phyloP scores from a whole-genome alignment of 2,888 invertebrate genomes.

The Lasioglossum calceatum region DNA sequence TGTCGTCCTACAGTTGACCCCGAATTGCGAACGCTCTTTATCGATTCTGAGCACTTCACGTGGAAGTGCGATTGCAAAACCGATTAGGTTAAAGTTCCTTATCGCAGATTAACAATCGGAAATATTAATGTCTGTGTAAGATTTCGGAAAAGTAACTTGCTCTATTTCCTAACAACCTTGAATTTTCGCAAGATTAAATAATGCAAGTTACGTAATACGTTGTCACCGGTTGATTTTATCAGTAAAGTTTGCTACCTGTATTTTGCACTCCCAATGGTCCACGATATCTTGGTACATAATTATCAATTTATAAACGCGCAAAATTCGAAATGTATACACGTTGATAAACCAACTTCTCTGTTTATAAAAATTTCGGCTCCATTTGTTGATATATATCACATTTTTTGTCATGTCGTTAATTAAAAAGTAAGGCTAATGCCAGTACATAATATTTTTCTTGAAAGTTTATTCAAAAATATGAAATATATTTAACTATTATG shows the following conservation, averaged over 20 bases:
- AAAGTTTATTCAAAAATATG: slow-evolving; percentile 74
- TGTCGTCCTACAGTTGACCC: slow-evolving; percentile 78
- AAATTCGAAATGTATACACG: background rate
- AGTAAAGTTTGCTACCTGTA: slow-evolving; percentile 2
- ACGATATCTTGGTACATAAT: background rate
- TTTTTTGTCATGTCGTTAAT: background rate
- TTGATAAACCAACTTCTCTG: background rate
- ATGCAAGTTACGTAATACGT: slow-evolving; percentile 20
- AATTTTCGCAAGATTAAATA: slow-evolving; percentile 27
- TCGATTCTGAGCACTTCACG: slow-evolving; percentile 55
- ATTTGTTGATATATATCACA: background rate
- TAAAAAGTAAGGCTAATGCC: background rate
- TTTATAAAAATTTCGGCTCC: background rate
- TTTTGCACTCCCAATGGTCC: slow-evolving; percentile 6
- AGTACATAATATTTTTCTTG: slow-evolving; percentile 24
- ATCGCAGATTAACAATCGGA: background rate
- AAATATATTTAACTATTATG: slow-evolving; percentile 68
- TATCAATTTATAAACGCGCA: background rate
- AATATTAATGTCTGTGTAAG: background rate
- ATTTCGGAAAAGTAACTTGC: background rate
- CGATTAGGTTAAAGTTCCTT: background rate
- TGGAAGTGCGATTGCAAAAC: slow-evolving; percentile 5
- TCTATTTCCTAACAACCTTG: background rate
- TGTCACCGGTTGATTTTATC: background rate
- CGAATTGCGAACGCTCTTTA: slow-evolving; percentile 56